Base-by-base conservation (phyloP, 2,888 invertebrate genomes). In the Anarsia innoxiella region DNA sequence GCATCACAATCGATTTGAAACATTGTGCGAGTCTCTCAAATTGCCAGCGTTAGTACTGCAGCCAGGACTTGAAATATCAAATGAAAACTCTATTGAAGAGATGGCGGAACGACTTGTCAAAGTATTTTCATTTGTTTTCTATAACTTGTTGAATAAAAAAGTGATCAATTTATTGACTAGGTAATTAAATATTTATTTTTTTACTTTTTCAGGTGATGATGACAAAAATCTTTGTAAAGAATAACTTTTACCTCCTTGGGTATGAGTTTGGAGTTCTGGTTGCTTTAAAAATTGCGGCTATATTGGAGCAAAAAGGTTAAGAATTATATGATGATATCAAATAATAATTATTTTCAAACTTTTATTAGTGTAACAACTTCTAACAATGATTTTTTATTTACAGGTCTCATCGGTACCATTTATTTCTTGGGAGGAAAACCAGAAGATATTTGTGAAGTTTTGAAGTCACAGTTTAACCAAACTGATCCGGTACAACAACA, bases 301-400 rank as follows among this genome's bases (percentile, higher is more conserved):
- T 71, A 23, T 51, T 77, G n/a, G 75, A 77, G 52, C 41, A 60
- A 1, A 36, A 49, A 10, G 76, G 75, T 75, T 54, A 6, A 2
- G 12, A 29, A 15, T 23, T 19, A 3, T 30, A 5, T 5, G 19
- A 19, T 8, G 19, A 5, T 19, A 8, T 19, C 19, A 19, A 3
- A 8, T 19, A 3, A 19, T 5, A 19, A 19, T n/a, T n/a, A n/a
- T n/a, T n/a, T n/a, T n/a, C n/a, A n/a, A n/a, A n/a, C n/a, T n/a
- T n/a, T n/a, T n/a, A n/a, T n/a, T n/a, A n/a, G n/a, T n/a, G n/a
- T n/a, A n/a, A n/a, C n/a, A n/a, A n/a, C n/a, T n/a, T n/a, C n/a
- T n/a, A n/a, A n/a, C n/a, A n/a, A n/a, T n/a, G n/a, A n/a, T n/a
- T 19, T 13, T 31, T 29, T 23, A 4, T 12, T 31, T 23, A n/a